Evolutionary conservation across 2,113 vertebrate genomes (phyloP).

Genomic region (Ageneiosus marmoratus): DNA sequence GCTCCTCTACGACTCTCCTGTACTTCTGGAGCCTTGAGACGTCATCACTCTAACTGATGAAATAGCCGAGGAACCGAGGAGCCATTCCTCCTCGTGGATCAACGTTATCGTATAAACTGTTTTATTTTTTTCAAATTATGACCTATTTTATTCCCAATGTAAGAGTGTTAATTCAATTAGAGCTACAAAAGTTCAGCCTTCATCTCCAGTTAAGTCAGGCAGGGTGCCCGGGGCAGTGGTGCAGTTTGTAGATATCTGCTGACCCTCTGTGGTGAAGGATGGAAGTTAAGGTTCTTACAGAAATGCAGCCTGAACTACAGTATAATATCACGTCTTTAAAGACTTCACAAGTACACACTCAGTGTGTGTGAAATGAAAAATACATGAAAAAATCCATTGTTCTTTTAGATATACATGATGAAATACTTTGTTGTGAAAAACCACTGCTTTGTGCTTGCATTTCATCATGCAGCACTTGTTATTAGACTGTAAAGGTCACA

Average conservation of each 20-base stretch:
- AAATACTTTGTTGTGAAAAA: slow-evolving; percentile 10
- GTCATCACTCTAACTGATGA: slow-evolving; percentile 67
- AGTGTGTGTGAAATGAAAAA: background rate
- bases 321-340: background rate
- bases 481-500: slow-evolving; percentile 29
- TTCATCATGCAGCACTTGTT: background rate
- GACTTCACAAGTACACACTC: background rate
- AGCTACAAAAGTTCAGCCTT: slow-evolving; percentile 40
- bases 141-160: slow-evolving; percentile 66
- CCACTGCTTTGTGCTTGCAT: background rate
- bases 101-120: slow-evolving; percentile 76
- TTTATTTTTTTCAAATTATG: slow-evolving; percentile 68
- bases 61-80: slow-evolving; percentile 59
- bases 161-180: slow-evolving; percentile 52
- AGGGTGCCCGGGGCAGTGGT: background rate
- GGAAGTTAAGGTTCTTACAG: slow-evolving; percentile 1
- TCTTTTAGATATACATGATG: background rate
- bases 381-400: no score
- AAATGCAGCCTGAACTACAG: background rate
- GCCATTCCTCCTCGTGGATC: slow-evolving; percentile 70
- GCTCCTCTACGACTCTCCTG: slow-evolving; percentile 44
- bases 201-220: slow-evolving; percentile 24
- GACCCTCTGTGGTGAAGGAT: slow-evolving; percentile 58
- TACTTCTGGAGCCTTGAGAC: slow-evolving; percentile 62
- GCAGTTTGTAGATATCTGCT: slow-evolving; percentile 61